Evolutionary conservation across 2,888 invertebrate genomes (phyloP).

Genomic region (Bembecia ichneumoniformis): DNA sequence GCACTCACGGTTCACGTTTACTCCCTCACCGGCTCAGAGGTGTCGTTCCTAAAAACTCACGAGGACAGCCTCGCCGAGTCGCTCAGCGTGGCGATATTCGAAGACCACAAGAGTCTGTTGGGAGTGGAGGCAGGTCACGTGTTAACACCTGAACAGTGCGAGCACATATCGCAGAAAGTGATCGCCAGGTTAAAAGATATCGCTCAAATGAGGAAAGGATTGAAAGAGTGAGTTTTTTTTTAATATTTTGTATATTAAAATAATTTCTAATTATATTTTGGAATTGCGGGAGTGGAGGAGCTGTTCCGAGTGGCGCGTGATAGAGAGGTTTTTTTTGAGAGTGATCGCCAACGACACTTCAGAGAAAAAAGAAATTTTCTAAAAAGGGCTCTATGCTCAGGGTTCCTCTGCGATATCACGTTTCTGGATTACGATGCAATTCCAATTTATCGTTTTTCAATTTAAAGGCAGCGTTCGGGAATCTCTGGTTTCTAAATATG

Average conservation of each 20-base stretch:
- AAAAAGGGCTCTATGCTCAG: too few species aligned
- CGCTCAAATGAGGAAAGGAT: slow-evolving; percentile 44
- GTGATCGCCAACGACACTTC: too few species aligned
- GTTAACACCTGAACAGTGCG: slow-evolving; percentile 40
- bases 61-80: slow-evolving; percentile 60
- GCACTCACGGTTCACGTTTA: slow-evolving; percentile 74
- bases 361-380: too few species aligned
- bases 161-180: slow-evolving; percentile 30
- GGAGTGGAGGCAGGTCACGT: slow-evolving; percentile 20
- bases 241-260: not conserved
- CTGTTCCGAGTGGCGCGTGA: too few species aligned
- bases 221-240: slow-evolving; percentile 39
- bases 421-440: too few species aligned
- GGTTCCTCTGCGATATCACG: too few species aligned
- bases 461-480: too few species aligned
- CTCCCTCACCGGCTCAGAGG: slow-evolving; percentile 73
- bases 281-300: too few species aligned
- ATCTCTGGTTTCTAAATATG: too few species aligned
- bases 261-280: too few species aligned
- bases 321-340: too few species aligned
- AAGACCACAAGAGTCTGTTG: slow-evolving; percentile 57
- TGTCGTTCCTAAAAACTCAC: slow-evolving; percentile 64
- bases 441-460: too few species aligned
- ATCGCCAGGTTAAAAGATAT: slow-evolving; percentile 45
- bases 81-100: slow-evolving; percentile 69